Evolutionary conservation across 2,888 invertebrate species (phyloP).

Genomic region (Cataglyphis rosenhaueri): DNA sequence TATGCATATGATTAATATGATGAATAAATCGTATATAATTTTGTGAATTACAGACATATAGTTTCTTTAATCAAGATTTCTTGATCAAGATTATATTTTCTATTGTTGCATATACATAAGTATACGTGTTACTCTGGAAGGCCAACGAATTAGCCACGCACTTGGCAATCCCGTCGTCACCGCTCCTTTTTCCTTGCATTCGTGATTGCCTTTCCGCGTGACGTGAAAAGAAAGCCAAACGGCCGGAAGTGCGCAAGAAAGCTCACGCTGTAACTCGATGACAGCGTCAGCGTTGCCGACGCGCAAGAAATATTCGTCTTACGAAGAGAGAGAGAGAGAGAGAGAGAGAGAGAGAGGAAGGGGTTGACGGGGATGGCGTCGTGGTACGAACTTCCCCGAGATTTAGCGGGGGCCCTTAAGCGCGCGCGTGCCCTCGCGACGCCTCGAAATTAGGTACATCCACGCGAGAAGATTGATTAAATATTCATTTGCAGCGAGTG

Average conservation of each 20-base stretch:
- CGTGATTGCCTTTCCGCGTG: constrained; percentile 43
- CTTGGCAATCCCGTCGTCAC: constrained; percentile 15
- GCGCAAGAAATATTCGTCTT: constrained; percentile 19
- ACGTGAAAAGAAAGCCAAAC: constrained; percentile 40
- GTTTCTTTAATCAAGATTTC: neutral
- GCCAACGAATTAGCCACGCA: constrained; percentile 33
- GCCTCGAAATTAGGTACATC: constrained; percentile 80
- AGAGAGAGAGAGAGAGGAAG: too few species aligned
- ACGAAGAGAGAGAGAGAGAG: neutral
- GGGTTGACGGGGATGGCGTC: neutral
- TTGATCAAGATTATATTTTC: neutral
- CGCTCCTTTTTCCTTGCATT: constrained; percentile 10
- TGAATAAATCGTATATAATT: neutral
- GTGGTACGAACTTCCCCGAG: constrained; percentile 61
- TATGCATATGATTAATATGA: neutral
- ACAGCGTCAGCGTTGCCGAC: constrained; percentile 39
- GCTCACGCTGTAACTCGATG: constrained; percentile 46
- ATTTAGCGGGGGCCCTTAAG: constrained; percentile 69
- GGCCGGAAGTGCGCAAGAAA: constrained; percentile 49
- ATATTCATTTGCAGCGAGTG: constrained; percentile 81
- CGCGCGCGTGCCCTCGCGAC: constrained; percentile 61
- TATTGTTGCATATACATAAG: neutral
- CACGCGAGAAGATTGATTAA: constrained; percentile 83
- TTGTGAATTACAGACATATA: neutral
- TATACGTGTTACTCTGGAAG: neutral